phyloP scores from a whole-genome alignment of 2,797 vertebrate species.

The Microchirus variegatus region DNA sequence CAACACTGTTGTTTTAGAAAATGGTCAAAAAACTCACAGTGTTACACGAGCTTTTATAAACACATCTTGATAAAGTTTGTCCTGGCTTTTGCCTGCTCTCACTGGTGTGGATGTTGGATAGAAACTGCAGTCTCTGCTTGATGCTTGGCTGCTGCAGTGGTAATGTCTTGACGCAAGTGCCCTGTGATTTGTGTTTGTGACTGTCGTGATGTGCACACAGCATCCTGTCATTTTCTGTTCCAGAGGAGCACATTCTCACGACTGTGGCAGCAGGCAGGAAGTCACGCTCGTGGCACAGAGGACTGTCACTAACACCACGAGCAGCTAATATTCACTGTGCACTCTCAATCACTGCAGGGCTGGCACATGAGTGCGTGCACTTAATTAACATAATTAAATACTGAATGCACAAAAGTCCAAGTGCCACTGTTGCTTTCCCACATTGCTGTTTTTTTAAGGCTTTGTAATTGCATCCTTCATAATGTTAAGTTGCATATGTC shows the following conservation, averaged over 20 bases:
- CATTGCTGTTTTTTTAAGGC: constrained; percentile 25
- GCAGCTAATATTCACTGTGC: constrained; percentile 41
- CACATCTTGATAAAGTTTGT: constrained; percentile 4
- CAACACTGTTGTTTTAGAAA: neutral
- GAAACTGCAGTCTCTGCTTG: constrained; percentile 12
- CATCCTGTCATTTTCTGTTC: constrained; percentile 24
- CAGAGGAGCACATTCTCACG: constrained; percentile 13
- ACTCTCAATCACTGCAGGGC: constrained; percentile 39
- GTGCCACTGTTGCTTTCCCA: constrained; percentile 25
- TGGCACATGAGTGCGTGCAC: constrained; percentile 44
- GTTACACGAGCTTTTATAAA: neutral
- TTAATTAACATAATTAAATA: constrained; percentile 68
- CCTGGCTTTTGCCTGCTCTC: neutral
- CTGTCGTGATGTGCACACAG: constrained; percentile 34
- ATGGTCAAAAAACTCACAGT: neutral
- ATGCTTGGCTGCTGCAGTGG: constrained; percentile 8
- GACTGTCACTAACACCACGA: constrained; percentile 24
- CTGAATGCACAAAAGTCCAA: constrained; percentile 52
- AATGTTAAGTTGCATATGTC: constrained; percentile 18
- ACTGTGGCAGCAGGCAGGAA: constrained; percentile 17
- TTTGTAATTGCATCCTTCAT: constrained; percentile 30
- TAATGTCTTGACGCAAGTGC: constrained; percentile 17
- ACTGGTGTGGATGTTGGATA: constrained; percentile 2
- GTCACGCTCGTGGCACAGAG: neutral
- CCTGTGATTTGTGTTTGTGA: constrained; percentile 29